phyloP scores from a whole-genome alignment of 2,888 invertebrate species.

The Leptogaster cylindrica region DNA sequence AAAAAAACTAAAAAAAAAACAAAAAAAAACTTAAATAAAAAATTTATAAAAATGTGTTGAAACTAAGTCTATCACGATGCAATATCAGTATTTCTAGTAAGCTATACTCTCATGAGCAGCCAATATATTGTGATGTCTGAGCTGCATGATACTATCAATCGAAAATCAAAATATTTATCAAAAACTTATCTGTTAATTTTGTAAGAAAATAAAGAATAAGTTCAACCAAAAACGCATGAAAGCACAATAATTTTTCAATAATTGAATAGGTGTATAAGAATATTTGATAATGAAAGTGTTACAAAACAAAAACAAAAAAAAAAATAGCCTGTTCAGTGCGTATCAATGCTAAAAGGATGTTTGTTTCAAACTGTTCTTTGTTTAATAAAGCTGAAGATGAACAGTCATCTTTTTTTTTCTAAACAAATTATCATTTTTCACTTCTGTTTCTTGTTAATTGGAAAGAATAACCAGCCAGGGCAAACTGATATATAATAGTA shows the following conservation, averaged over 20 bases:
- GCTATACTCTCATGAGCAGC: too few species aligned
- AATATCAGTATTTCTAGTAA: too few species aligned
- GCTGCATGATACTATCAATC: constrained; percentile 1
- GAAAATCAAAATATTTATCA: constrained; percentile 29
- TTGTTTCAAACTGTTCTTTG: constrained; percentile 21
- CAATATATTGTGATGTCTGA: too few species aligned
- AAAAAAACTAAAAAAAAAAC: too few species aligned
- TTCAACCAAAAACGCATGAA: constrained; percentile 22
- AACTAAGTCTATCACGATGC: too few species aligned
- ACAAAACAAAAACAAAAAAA: constrained; percentile 6
- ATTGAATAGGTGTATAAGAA: constrained; percentile 30
- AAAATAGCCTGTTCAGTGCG: constrained; percentile 19
- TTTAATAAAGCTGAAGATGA: constrained; percentile 15
- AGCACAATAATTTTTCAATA: constrained; percentile 33
- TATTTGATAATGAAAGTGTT: constrained; percentile 21
- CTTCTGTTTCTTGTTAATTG: constrained; percentile 14
- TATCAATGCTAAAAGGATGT: constrained; percentile 15
- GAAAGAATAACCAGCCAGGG: constrained; percentile 21
- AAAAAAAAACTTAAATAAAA: too few species aligned
- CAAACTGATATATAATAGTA: constrained; percentile 33
- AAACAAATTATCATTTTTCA: background rate
- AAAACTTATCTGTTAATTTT: constrained; percentile 27
- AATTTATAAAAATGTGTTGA: too few species aligned
- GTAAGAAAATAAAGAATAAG: background rate
- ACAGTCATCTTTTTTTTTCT: constrained; percentile 18